Evolutionary conservation across 2,797 vertebrate genomes (phyloP).

Genomic region (Melanotaenia pygmaea): DNA sequence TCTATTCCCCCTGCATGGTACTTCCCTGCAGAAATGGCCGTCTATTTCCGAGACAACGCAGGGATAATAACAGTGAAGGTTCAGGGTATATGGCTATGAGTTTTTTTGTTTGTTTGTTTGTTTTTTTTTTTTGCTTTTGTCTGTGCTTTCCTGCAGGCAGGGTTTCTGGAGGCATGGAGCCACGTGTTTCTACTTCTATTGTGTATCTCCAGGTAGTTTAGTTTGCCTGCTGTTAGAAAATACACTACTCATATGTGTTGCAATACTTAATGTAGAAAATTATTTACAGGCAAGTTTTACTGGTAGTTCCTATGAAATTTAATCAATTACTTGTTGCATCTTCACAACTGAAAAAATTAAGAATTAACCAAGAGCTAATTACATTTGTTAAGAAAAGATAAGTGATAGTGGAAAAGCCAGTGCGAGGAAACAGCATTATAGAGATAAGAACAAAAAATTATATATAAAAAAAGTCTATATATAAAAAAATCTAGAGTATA

Average conservation of each 20-base stretch:
- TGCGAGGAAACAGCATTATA: no score
- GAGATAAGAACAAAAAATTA: no score
- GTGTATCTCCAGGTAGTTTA: slow-evolving; percentile 45
- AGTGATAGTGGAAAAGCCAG: no score
- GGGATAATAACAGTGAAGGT: slow-evolving; percentile 54
- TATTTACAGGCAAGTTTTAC: slow-evolving; percentile 3
- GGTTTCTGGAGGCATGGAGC: slow-evolving; percentile 35
- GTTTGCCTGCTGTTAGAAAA: slow-evolving; percentile 33
- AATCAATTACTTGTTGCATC: not conserved
- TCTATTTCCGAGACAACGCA: slow-evolving; percentile 42
- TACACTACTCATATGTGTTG: slow-evolving; percentile 9
- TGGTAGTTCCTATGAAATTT: slow-evolving; percentile 4
- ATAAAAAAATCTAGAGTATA: no score
- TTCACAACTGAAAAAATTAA: slow-evolving; percentile 8
- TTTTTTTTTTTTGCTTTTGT: slow-evolving; percentile 35
- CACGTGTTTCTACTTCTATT: slow-evolving; percentile 39
- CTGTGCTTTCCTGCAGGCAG: slow-evolving; percentile 39
- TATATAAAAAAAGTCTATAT: no score
- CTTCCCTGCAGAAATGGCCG: slow-evolving; percentile 37
- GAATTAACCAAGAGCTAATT: slow-evolving; percentile 8
- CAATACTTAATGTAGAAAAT: slow-evolving; percentile 2
- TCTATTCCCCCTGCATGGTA: slow-evolving; percentile 16
- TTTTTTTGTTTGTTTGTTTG: slow-evolving; percentile 19
- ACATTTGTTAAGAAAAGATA: not conserved
- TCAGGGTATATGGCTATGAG: slow-evolving; percentile 41